A percentile compares a stretch with the other conserved stretches of the same genome.
phyloP scores from a whole-genome alignment of 2,113 vertebrate genomes.

The Sorex araneus region DNA sequence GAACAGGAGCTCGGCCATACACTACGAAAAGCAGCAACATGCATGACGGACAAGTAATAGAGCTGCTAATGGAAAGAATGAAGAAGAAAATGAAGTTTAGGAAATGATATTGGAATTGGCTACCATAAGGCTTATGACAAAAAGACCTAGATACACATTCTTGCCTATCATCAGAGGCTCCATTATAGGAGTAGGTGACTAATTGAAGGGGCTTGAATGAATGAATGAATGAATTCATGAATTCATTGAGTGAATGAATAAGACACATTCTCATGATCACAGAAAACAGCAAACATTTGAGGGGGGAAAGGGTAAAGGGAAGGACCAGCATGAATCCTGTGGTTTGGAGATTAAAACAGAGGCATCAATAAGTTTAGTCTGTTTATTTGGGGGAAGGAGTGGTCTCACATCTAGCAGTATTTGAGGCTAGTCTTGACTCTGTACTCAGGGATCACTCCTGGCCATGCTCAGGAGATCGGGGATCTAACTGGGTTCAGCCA shows the following conservation, averaged over 20 bases:
- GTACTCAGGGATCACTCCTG: too few species aligned
- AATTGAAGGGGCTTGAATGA: not conserved
- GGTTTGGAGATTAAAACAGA: slow-evolving; percentile 15
- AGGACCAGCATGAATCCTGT: not conserved
- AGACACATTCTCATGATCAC: too few species aligned
- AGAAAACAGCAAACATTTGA: too few species aligned
- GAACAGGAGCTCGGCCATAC: too few species aligned
- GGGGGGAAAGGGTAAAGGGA: not conserved
- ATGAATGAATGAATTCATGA: too few species aligned
- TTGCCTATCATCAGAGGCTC: not conserved
- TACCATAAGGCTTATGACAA: slow-evolving; percentile 3
- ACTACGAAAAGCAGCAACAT: not conserved
- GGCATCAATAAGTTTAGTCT: not conserved
- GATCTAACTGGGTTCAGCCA: too few species aligned
- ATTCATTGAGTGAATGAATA: too few species aligned
- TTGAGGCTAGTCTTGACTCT: too few species aligned
- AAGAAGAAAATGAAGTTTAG: not conserved
- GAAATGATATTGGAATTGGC: slow-evolving; percentile 5
- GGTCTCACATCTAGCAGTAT: too few species aligned
- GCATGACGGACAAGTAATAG: not conserved
- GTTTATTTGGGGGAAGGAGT: too few species aligned
- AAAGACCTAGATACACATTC: not conserved
- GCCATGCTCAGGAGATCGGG: too few species aligned
- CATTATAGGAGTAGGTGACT: not conserved
- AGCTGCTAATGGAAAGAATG: not conserved